Evolutionary conservation across 2,797 vertebrate genomes (phyloP).

Genomic region (Petrocephalus sullivani): DNA sequence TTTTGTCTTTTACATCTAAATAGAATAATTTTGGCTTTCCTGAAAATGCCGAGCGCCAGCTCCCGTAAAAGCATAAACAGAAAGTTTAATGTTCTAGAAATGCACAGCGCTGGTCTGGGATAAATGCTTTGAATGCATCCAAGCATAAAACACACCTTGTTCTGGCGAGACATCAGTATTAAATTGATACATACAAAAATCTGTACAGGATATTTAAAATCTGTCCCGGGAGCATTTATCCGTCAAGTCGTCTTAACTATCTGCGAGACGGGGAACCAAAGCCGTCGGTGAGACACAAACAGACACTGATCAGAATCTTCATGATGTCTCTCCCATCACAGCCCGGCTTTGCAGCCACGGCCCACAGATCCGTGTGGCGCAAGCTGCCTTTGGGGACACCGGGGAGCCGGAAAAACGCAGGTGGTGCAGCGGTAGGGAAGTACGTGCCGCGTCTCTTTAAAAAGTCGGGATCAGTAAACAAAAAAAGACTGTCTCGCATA

Average conservation of each 20-base stretch:
- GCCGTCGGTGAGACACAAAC: background rate
- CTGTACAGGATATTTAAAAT: background rate
- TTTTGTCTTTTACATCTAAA: constrained; percentile 17
- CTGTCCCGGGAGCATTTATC: background rate
- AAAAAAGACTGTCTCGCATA: background rate
- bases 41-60: background rate
- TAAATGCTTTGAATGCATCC: background rate
- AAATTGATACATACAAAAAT: background rate
- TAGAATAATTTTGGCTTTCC: constrained; percentile 7
- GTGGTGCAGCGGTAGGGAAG: background rate
- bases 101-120: background rate
- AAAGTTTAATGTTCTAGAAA: constrained; percentile 6
- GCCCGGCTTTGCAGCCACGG: background rate
- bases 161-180: background rate
- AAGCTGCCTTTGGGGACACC: background rate
- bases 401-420: background rate
- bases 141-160: constrained; percentile 5
- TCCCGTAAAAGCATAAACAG: background rate
- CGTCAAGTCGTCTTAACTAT: background rate
- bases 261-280: background rate
- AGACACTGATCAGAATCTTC: background rate
- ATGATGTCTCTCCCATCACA: background rate
- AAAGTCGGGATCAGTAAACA: background rate
- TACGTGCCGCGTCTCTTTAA: background rate
- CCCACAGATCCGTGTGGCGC: background rate